Base-by-base conservation (phyloP, 2,113 vertebrate genomes). In the Odocoileus hemionus region DNA sequence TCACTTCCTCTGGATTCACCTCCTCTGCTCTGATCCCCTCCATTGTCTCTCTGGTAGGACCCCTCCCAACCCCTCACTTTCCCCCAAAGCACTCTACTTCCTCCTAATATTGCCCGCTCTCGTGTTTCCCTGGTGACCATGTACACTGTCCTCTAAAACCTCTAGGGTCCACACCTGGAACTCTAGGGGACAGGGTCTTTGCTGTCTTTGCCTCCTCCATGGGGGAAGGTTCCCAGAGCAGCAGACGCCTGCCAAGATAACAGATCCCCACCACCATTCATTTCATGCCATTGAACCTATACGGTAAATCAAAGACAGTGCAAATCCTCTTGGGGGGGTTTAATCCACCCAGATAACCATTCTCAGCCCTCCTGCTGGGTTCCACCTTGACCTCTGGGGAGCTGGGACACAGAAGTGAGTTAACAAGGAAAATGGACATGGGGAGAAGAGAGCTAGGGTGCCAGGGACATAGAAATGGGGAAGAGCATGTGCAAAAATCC, bases 351-450 rank as follows among this genome's bases (percentile, higher is more conserved):
- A 82, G 47, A 10, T 47, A 43, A 7, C 33, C 43, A 15, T 55
- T 43, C 26, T 0, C 2, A 55, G 36, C 9, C 14, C 47, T 52
- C 33, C 17, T 21, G 6, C n/a, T 9, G n/a, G 50, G 10, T 43
- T 45, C 82, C 2, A 0, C 43, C 23, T 57, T 50, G 2, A 58
- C 47, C 15, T 50, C 15, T 1, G 1, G 6, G 23, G 1, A 0
- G 7, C 64, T 17, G 16, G 9, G 33, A 54, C 30, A 16, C 36
- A 60, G 84, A 80, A 43, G 43, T 55, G n/a, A 79, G 45, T 57
- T 23, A 26, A 9, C 21, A 6, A 90, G 16, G 45, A 85, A 58
- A 4, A 12, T 33, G 47, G 7, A 30, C 26, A 5, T 36, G 45
- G 8, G 3, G 30, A 84, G 61, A n/a, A 6, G 8, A 14, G 33